Conservation (phyloP, 2,113 vertebrate species). For the Myotis lucifugus region DNA sequence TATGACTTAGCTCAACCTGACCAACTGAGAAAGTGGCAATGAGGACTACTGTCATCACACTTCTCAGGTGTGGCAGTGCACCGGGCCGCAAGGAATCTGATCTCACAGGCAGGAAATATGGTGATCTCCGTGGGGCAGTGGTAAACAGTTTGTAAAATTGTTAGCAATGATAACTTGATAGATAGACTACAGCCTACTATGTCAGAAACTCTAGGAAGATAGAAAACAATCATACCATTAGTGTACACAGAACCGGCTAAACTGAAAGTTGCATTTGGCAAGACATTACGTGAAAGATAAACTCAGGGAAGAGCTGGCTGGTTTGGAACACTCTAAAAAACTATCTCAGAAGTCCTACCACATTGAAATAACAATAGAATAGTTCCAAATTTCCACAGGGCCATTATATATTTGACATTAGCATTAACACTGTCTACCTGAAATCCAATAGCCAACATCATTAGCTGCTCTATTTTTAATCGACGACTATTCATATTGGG, state of each 20-base stretch:
- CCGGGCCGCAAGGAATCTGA: not conserved
- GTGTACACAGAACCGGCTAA: not conserved
- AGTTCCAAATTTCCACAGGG: constrained; percentile 4
- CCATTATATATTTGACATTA: not conserved
- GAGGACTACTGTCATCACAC: not conserved
- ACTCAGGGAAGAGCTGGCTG: not conserved
- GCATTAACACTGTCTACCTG: not conserved
- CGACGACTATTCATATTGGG: not conserved
- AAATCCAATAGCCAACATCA: not conserved
- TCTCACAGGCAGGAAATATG: not conserved
- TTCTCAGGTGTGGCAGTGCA: not conserved
- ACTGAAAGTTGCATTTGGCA: not conserved
- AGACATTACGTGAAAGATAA: not conserved
- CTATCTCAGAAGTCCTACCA: not conserved
- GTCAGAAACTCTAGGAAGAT: not conserved
- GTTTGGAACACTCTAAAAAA: not conserved
- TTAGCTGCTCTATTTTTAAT: not conserved
- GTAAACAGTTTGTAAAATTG: not conserved
- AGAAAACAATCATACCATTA: not conserved
- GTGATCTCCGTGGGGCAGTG: not conserved
- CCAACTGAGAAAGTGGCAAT: not conserved
- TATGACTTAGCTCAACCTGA: not conserved
- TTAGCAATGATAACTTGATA: not conserved
- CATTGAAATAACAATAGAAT: not conserved
- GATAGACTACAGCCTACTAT: not conserved